These are phyloP conservation scores for Drosophila guanche DNA, from an alignment of 1,140 invertebrate species.

Conservation along the genomic window DNA sequence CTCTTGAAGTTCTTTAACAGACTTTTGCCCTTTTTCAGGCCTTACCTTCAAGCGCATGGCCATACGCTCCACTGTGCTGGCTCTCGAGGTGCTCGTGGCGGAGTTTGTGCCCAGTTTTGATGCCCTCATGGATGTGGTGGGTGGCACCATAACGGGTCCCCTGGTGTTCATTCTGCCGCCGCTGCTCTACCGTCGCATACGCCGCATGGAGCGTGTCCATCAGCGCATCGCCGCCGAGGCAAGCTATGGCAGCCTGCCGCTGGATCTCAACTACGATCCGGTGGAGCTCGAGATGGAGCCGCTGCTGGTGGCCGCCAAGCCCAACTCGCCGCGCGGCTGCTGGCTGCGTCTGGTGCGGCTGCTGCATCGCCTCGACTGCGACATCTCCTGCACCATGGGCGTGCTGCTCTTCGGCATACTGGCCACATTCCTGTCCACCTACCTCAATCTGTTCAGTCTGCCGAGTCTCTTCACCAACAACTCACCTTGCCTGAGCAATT, in stretches of 20 bases:
- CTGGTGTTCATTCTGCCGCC: conserved; percentile 94
- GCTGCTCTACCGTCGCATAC: conserved; percentile 89
- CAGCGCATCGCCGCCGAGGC: conserved; percentile 75
- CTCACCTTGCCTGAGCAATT: conserved; percentile 70
- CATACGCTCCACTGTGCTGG: conserved; percentile 88
- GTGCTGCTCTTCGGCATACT: conserved; percentile 76
- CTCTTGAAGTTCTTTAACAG: not conserved
- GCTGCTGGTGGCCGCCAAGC: conserved; percentile 37
- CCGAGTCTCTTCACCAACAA: conserved; percentile 70
- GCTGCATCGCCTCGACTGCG: conserved; percentile 62
- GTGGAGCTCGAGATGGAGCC: conserved; percentile 72
- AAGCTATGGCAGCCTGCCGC: conserved; percentile 71
- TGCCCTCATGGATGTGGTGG: conserved; percentile 93
- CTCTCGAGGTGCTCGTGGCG: conserved; percentile 89
- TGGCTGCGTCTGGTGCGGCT: conserved; percentile 57
- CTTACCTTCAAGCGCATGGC: conserved; percentile 91
- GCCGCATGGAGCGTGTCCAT: conserved; percentile 82
- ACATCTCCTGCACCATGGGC: conserved; percentile 70
- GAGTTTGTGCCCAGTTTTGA: conserved; percentile 94
- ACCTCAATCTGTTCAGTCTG: conserved; percentile 74
- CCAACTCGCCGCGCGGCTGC: conserved; percentile 39
- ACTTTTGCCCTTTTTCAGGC: conserved; percentile 84
- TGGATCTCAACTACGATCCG: conserved; percentile 76
- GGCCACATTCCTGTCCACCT: conserved; percentile 78
- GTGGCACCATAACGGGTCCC: conserved; percentile 92